These are phyloP conservation scores for Nerophis lumbriciformis DNA, from an alignment of 2,113 vertebrate genomes.

Conservation along the genomic window DNA sequence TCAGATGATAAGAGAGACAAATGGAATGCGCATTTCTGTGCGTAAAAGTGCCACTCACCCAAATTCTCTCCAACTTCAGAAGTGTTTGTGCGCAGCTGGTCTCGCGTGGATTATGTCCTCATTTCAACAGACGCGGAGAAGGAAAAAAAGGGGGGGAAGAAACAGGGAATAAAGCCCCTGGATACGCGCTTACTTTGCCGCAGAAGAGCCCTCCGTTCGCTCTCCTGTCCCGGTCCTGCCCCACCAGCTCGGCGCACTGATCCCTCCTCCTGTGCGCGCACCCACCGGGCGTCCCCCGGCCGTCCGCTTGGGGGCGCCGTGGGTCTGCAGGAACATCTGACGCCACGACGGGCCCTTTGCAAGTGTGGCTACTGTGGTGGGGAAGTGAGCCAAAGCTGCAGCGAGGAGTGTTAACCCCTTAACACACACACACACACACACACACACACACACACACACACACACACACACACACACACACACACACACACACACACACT, in stretches of 20 bases:
- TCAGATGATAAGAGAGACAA: background rate
- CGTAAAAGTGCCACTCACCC: slow-evolving; percentile 57
- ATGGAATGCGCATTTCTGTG: slow-evolving; percentile 13
- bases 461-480: background rate
- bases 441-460: background rate
- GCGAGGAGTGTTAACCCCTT: slow-evolving; percentile 3
- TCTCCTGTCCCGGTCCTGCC: slow-evolving; percentile 48
- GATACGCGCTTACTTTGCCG: slow-evolving; percentile 49
- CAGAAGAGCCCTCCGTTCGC: slow-evolving; percentile 55
- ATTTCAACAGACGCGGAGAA: slow-evolving; percentile 33
- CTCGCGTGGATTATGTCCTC: slow-evolving; percentile 43
- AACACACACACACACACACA: background rate
- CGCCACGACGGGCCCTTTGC: background rate
- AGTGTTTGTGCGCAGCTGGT: slow-evolving; percentile 13
- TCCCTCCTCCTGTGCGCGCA: slow-evolving; percentile 49
- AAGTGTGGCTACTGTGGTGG: background rate
- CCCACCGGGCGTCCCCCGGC: slow-evolving; percentile 6
- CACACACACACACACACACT: background rate
- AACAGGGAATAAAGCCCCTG: slow-evolving; percentile 32
- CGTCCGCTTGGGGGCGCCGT: slow-evolving; percentile 61
- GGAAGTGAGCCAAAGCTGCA: slow-evolving; percentile 16
- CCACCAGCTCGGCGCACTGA: slow-evolving; percentile 34
- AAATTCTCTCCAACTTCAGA: slow-evolving; percentile 43
- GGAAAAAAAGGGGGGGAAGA: slow-evolving; percentile 15
- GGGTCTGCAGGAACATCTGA: slow-evolving; percentile 42